Evolutionary conservation across 2,888 invertebrate species (phyloP).

Genomic region (Agrypnus murinus): DNA sequence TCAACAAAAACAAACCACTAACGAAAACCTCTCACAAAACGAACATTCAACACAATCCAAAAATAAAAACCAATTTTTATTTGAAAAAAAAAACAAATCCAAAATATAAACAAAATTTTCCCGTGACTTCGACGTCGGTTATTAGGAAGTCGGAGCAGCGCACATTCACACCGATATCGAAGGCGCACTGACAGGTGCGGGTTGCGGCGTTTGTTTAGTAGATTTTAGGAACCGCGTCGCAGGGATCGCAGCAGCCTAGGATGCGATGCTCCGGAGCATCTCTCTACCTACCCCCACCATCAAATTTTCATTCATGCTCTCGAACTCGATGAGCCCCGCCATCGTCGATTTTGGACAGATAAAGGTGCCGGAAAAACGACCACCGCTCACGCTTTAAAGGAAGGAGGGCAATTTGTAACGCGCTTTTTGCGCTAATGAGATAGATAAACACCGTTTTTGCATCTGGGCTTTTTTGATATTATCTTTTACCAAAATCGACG

Average conservation of each 20-base stretch:
- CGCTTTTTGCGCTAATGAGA: slow-evolving; percentile 24
- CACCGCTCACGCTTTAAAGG: slow-evolving; percentile 11
- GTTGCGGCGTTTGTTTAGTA: slow-evolving; percentile 50
- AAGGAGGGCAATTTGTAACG: slow-evolving; percentile 17
- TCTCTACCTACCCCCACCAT: slow-evolving; percentile 26
- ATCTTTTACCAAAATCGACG: no score
- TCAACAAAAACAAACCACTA: background rate
- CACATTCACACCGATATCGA: slow-evolving; percentile 28
- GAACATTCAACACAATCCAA: background rate
- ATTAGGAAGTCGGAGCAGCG: slow-evolving; percentile 3
- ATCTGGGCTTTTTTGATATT: background rate
- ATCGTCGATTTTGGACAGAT: slow-evolving; percentile 32
- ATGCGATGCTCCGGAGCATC: slow-evolving; percentile 47
- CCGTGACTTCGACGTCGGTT: slow-evolving; percentile 17
- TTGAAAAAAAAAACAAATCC: background rate
- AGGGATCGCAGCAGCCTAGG: slow-evolving; percentile 49
- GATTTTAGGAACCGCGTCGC: slow-evolving; percentile 47
- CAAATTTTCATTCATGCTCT: slow-evolving; percentile 44
- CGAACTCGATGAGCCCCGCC: slow-evolving; percentile 30
- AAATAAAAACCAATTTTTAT: background rate
- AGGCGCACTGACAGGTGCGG: slow-evolving; percentile 48
- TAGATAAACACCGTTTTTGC: slow-evolving; percentile 25
- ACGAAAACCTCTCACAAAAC: background rate
- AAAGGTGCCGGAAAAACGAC: slow-evolving; percentile 24
- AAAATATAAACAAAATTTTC: background rate